Base-by-base conservation (phyloP, 2,797 vertebrate species). In the Protonibea diacanthus region DNA sequence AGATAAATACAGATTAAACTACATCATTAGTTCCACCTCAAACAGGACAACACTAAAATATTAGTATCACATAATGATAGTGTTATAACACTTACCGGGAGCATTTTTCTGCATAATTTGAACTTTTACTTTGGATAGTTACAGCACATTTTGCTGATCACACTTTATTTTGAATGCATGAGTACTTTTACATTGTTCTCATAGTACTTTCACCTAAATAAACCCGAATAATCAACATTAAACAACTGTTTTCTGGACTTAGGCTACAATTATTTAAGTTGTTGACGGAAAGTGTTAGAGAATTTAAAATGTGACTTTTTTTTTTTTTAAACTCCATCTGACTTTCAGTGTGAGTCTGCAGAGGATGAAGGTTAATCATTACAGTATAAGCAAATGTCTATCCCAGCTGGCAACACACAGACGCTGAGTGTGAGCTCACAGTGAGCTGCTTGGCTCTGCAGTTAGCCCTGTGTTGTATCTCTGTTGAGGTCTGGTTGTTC, bases 291-390 rank as follows among this genome's bases (percentile, higher is more conserved):
- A 23, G 42, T 38, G 40, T 51, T 76, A 17, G 0, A 48, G 17
- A 48, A 40, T 55, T n/a, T 21, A n/a, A 64, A 59, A 48, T 49
- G 25, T 62, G 12, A 60, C 12, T 27, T 3, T 27, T 4, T 42
- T 40, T 56, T n/a, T 40, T 8, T n/a, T 56, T 20, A 3, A 38
- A 33, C 42, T n/a, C 21, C 1, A 13, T 13, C 23, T 23, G 70
- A 57, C 40, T 55, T 53, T 83, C 51, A 27, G 58, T 74, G 53
- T 69, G 13, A 65, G 15, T 1, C 44, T 76, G 49, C n/a, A 61
- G 23, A 68, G 47, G 60, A 47, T 51, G 51, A 4, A 60, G 42
- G 78, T 80, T 71, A 76, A 82, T 83, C 25, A 74, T 73, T 49
- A 62, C 20, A 72, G 42, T 42, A 4, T 48, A 66, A 49, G 27